phyloP scores from a whole-genome alignment of 2,888 invertebrate species.

The Macropis europaea region DNA sequence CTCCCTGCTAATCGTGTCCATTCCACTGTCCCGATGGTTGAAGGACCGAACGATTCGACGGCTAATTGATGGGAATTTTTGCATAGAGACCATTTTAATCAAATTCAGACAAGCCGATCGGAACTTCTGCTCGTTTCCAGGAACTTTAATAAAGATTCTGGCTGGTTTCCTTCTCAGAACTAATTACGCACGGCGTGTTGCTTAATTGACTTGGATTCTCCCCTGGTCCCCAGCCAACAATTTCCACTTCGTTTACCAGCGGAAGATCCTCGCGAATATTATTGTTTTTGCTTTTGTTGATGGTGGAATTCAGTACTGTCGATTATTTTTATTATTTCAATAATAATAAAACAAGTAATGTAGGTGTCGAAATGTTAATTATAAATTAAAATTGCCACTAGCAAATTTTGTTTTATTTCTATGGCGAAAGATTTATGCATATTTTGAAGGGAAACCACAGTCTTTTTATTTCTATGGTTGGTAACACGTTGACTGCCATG shows the following conservation, averaged over 20 bases:
- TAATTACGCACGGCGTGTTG: slow-evolving; percentile 44
- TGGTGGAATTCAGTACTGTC: too few species aligned
- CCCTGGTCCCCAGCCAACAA: slow-evolving; percentile 3
- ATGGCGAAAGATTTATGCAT: too few species aligned
- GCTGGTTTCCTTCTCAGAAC: slow-evolving; percentile 22
- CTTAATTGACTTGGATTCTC: slow-evolving; percentile 44
- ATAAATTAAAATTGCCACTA: too few species aligned
- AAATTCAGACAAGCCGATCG: slow-evolving; percentile 5
- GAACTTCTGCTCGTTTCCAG: slow-evolving; percentile 14
- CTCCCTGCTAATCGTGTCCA: background rate
- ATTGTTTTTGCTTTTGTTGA: too few species aligned
- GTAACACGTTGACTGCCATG: too few species aligned
- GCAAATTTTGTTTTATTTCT: too few species aligned
- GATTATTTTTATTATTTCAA: too few species aligned
- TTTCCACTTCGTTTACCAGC: slow-evolving; percentile 7
- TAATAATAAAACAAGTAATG: too few species aligned
- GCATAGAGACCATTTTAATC: slow-evolving; percentile 17
- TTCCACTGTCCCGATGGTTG: background rate
- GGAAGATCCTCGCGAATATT: too few species aligned
- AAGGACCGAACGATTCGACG: slow-evolving; percentile 13
- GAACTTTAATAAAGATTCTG: slow-evolving; percentile 35
- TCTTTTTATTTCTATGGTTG: too few species aligned
- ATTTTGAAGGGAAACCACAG: too few species aligned
- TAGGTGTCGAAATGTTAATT: too few species aligned
- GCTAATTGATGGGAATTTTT: slow-evolving; percentile 18